These are phyloP conservation scores for Dinothrombium tinctorium DNA, from an alignment of 1,140 invertebrate species.

Conservation along the genomic window DNA sequence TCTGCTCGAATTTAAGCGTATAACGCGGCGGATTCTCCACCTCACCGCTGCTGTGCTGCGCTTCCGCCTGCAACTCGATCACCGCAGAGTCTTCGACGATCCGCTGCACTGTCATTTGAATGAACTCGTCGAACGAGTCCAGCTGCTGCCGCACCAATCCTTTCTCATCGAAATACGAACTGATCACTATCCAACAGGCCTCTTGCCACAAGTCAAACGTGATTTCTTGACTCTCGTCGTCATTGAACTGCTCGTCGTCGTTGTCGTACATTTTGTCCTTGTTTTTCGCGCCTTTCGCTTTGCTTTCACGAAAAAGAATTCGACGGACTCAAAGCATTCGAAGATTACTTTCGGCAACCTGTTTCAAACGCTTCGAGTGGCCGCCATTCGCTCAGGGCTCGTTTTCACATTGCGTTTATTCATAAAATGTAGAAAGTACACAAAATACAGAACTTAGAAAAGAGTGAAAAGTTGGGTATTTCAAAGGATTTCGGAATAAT, in stretches of 20 bases:
- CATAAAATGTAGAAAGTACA: no score
- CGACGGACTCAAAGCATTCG: no score
- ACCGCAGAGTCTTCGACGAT: conserved; percentile 96
- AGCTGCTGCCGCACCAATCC: conserved; percentile 89
- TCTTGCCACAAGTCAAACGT: conserved; percentile 92
- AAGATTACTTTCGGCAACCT: no score
- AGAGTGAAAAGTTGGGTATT: no score
- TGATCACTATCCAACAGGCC: conserved; percentile 99
- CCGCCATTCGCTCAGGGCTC: no score
- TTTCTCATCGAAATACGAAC: conserved; percentile 97
- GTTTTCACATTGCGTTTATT: no score
- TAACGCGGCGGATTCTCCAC: conserved; percentile 78
- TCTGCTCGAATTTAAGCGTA: conserved; percentile 89
- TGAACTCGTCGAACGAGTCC: conserved; percentile 98
- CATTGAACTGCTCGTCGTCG: conserved; percentile 14
- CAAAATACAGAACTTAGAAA: no score
- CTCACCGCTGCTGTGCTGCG: conserved; percentile 75
- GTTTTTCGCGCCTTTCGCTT: no score
- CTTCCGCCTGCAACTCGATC: conserved; percentile 90
- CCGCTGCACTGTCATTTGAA: conserved; percentile 95
- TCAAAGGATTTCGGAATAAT: no score
- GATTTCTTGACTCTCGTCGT: conserved; percentile 60
- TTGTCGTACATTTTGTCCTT: no score
- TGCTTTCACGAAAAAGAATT: no score
- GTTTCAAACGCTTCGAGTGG: no score